phyloP scores from a whole-genome alignment of 2,797 vertebrate species.

The Artibeus lituratus region DNA sequence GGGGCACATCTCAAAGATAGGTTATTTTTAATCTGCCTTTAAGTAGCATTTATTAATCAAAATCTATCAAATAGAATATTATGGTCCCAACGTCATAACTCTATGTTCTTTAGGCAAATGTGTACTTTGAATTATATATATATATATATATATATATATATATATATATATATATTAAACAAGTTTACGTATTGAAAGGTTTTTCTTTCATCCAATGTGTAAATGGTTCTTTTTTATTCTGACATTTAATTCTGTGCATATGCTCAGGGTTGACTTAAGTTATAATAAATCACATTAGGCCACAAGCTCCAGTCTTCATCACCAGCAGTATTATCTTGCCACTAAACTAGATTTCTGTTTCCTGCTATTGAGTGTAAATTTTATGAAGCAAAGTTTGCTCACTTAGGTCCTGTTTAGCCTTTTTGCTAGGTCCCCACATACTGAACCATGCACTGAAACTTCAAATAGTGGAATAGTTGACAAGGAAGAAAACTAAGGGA shows the following conservation, averaged over 20 bases:
- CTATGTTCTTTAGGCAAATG: constrained; percentile 65
- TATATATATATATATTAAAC: neutral
- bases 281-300: neutral
- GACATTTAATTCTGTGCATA: neutral
- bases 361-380: neutral
- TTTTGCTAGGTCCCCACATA: neutral
- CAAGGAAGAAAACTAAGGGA: neutral
- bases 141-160: too few species aligned
- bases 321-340: neutral
- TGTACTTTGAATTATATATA: constrained; percentile 51
- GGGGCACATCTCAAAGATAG: constrained; percentile 7
- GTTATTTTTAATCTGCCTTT: constrained; percentile 17
- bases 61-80: constrained; percentile 61
- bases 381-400: neutral
- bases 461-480: neutral
- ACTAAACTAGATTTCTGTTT: neutral
- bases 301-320: neutral
- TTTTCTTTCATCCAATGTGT: neutral
- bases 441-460: neutral
- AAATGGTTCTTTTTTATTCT: neutral
- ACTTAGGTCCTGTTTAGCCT: neutral
- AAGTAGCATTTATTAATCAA: constrained; percentile 64
- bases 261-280: too few species aligned
- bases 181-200: constrained; percentile 52
- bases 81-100: constrained; percentile 56